Conservation (phyloP, 2,797 vertebrate species). For the Sebastes minor region DNA sequence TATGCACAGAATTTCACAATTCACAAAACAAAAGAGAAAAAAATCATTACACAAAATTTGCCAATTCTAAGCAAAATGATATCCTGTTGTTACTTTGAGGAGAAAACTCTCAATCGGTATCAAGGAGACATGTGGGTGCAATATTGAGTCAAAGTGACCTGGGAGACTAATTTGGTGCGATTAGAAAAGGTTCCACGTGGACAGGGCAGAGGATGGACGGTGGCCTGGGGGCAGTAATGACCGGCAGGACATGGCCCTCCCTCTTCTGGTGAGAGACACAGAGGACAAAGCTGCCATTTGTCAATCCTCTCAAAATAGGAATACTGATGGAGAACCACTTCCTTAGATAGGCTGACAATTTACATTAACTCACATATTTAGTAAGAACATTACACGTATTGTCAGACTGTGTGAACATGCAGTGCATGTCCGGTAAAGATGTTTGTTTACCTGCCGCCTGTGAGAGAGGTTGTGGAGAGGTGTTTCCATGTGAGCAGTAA, state of each 20-base stretch:
- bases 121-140: background rate
- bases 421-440: background rate
- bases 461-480: conserved; percentile 76
- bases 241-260: conserved; percentile 88
- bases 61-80: background rate
- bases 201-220: conserved; percentile 83
- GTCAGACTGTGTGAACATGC: background rate
- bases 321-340: background rate
- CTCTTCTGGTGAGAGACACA: conserved; percentile 68
- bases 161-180: conserved; percentile 77
- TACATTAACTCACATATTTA: background rate
- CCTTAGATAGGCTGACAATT: background rate
- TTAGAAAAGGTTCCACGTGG: conserved; percentile 87
- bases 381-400: background rate
- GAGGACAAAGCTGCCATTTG: conserved; percentile 20
- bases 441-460: conserved; percentile 74
- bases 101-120: background rate
- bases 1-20: background rate
- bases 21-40: background rate
- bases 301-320: conserved; percentile 14
- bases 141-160: conserved; percentile 72
- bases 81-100: background rate
- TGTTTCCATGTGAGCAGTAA: conserved; percentile 85
- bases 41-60: background rate
- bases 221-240: conserved; percentile 86